Conservation (phyloP, 1,140 invertebrate genomes). For the Onthophagus taurus region DNA sequence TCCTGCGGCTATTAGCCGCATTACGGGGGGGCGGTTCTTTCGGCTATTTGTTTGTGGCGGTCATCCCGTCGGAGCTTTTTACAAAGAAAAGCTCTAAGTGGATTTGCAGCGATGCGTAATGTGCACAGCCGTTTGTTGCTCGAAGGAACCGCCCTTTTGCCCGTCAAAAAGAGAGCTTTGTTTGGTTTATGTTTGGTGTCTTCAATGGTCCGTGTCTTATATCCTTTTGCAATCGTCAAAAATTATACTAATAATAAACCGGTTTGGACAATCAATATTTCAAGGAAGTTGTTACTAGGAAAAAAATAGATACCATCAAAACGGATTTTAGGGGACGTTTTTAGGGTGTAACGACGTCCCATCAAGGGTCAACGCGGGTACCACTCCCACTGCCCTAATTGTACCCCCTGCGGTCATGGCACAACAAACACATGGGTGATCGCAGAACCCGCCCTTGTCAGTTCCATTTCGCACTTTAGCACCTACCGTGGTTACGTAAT, state of each 20-base stretch:
- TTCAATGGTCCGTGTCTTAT: too few relatives aligned
- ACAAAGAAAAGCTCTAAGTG: slow-evolving; percentile 23
- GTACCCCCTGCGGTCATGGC: slow-evolving; percentile 15
- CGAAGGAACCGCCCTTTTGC: slow-evolving; percentile 5
- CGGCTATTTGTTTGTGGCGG: slow-evolving; percentile 30
- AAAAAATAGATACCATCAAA: too few relatives aligned
- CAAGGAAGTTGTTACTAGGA: too few relatives aligned
- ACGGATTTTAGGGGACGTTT: too few relatives aligned
- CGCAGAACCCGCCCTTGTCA: slow-evolving; percentile 12
- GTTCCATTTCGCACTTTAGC: slow-evolving; percentile 11
- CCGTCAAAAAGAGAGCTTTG: slow-evolving; percentile 10
- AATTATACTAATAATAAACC: too few relatives aligned
- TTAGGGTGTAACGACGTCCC: slow-evolving; percentile 3
- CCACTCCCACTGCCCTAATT: slow-evolving; percentile 16
- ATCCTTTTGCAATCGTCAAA: too few relatives aligned
- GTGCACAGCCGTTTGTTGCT: slow-evolving; percentile 14
- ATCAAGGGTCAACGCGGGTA: slow-evolving; percentile 8
- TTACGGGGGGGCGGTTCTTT: slow-evolving; percentile 33
- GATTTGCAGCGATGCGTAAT: slow-evolving; percentile 27
- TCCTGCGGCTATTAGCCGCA: slow-evolving; percentile 34
- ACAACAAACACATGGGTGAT: slow-evolving; percentile 2
- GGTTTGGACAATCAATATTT: too few relatives aligned
- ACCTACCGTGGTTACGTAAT: background rate
- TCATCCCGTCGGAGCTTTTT: slow-evolving; percentile 23
- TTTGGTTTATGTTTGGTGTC: too few relatives aligned